Evolutionary conservation across 1,140 invertebrate genomes (phyloP).

Genomic region (Ceratoteleas bidentatus): DNA sequence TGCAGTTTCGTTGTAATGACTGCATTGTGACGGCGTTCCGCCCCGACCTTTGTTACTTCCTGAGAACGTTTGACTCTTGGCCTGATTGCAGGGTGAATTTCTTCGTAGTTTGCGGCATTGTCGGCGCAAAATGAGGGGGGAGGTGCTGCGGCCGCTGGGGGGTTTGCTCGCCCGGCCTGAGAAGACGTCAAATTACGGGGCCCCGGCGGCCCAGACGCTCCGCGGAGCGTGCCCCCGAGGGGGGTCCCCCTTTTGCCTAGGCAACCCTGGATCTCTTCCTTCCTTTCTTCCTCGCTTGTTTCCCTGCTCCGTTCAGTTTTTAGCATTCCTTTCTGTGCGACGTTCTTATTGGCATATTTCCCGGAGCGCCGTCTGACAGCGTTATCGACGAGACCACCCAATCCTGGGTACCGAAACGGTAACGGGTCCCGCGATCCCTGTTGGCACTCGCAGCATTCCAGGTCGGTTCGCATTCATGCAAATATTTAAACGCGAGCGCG

Average conservation of each 20-base stretch:
- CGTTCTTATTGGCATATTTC: constrained; percentile 65
- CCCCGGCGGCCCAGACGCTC: constrained; percentile 59
- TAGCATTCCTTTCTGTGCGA: too few species aligned
- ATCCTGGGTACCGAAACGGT: constrained; percentile 70
- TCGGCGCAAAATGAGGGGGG: constrained; percentile 76
- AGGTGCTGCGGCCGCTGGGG: constrained; percentile 76
- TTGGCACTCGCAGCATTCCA: constrained; percentile 9
- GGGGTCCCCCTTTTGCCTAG: constrained; percentile 63
- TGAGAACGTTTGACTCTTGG: constrained; percentile 79
- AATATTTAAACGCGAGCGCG: constrained; percentile 43
- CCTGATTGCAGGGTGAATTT: constrained; percentile 81
- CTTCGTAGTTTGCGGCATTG: constrained; percentile 80
- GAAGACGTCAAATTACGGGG: constrained; percentile 80
- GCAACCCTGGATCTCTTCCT: constrained; percentile 65
- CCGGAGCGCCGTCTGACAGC: constrained; percentile 68
- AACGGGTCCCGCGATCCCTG: constrained; percentile 5
- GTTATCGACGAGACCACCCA: constrained; percentile 77
- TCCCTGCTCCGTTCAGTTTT: constrained; percentile 8
- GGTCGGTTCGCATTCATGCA: constrained; percentile 26
- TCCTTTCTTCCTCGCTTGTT: constrained; percentile 29
- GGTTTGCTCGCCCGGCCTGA: constrained; percentile 68
- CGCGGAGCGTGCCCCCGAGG: constrained; percentile 53
- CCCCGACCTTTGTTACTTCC: constrained; percentile 68
- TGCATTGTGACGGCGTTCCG: constrained; percentile 67
- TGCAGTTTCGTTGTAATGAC: constrained; percentile 61